Conservation (phyloP, 2,797 vertebrate species). For the Halcyon smyrnensis region DNA sequence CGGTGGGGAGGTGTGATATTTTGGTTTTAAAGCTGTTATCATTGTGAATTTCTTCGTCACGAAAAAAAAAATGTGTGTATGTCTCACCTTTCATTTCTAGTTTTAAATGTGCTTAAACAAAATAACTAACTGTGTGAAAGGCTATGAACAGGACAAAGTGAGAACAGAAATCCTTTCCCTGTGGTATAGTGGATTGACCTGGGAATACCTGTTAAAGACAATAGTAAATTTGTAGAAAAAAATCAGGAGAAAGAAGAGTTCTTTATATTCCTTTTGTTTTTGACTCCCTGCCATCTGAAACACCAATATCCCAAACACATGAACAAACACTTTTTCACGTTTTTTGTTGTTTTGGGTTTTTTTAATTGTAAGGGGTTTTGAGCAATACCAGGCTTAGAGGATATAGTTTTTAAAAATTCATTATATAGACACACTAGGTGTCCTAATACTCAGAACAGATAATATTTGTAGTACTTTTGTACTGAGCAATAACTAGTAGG, state of each 20-base stretch:
- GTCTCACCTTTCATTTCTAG: background rate
- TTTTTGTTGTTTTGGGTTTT: background rate
- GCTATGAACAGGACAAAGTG: background rate
- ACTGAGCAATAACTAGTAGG: background rate
- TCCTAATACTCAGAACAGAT: background rate
- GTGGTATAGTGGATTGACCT: background rate
- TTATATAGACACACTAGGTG: background rate
- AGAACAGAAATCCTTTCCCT: background rate
- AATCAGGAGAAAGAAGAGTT: background rate
- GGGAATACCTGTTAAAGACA: background rate
- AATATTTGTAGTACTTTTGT: background rate
- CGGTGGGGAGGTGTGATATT: background rate
- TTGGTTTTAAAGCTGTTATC: background rate
- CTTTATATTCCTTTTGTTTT: background rate
- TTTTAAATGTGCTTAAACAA: slow-evolving; percentile 9
- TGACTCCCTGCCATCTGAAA: background rate
- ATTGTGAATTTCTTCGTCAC: background rate
- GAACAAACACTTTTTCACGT: background rate
- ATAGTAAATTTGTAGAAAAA: background rate
- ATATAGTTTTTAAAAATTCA: background rate
- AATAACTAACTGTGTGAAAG: background rate
- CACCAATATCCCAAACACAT: background rate
- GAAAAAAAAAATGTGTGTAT: background rate
- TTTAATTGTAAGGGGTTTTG: background rate
- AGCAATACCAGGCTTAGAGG: background rate